Evolutionary conservation across 2,113 vertebrate genomes (phyloP), one percentile per base, ranked within the genome.

Genomic region (Mellivora capensis): DNA sequence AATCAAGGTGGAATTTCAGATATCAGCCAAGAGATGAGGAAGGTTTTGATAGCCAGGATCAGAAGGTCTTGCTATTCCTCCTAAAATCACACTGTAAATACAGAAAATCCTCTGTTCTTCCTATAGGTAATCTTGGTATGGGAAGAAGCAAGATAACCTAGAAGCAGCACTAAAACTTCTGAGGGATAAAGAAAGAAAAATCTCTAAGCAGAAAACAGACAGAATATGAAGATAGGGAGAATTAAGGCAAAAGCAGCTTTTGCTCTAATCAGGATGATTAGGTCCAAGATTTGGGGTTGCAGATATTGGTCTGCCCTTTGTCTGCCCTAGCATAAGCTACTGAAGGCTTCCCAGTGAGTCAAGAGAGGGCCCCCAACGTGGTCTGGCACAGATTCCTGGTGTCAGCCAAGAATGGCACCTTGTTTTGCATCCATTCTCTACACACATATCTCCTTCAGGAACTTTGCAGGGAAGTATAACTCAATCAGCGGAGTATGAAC

Each of bases 1-100:
- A 79, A 61, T 29, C 39, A 87, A 91, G 47, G 39, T 85, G 6
- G 23, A 77, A 49, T 67, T 91, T 94, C 71, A 84, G 20, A 29
- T 64, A 72, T 74, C 25, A 96, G 21, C 69, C 81, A 94, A 81
- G 23, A 89, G 71, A n/a, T 77, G 15, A 93, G 71, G 37, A 29
- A 83, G 7, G 3, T 69, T 81, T 91, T 91, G 74, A 84, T 44
- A 86, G 90, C 12, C 49, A 20, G 37, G 29, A 87, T 84, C 49
- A 62, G 39, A 82, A 92, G 57, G 14, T 83, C 76, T 93, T 87
- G 54, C 42, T 57, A 12, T 69, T 9, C 34, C 64, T 88, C 12
- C 83, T 91, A 86, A 76, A 88, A 52, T 52, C 72, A 81, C 39
- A 76, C 17, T 11, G 34, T 61, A 80, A 74, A 67, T 64, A 69